Conservation (phyloP, 2,888 invertebrate species). For the Sycophila texana region DNA sequence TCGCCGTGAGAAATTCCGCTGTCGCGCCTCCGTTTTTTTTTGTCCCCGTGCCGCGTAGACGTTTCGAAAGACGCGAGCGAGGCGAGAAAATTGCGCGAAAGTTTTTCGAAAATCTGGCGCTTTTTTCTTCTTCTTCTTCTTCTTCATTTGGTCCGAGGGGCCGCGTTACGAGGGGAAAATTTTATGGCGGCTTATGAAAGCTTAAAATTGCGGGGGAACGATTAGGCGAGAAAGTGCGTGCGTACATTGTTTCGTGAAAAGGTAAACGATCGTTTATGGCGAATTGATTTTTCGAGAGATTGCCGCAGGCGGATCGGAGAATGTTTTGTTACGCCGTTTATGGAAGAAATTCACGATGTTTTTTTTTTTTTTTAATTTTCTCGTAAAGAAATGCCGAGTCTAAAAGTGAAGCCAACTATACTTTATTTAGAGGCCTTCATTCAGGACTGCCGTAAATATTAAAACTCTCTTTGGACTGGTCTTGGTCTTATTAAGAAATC, state of each 20-base stretch:
- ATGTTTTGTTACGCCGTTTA: too few species aligned
- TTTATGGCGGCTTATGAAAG: constrained; percentile 3
- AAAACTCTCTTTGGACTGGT: too few species aligned
- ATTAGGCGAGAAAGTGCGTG: constrained; percentile 6
- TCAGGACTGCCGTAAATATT: too few species aligned
- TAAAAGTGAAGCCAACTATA: too few species aligned
- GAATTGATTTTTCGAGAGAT: constrained; percentile 5
- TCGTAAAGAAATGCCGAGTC: too few species aligned
- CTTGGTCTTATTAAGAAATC: too few species aligned
- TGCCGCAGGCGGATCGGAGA: too few species aligned
- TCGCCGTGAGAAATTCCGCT: too few species aligned
- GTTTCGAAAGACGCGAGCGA: constrained; percentile 4
- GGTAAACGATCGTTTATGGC: background rate
- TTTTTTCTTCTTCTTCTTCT: too few species aligned
- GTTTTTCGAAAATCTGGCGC: constrained; percentile 1
- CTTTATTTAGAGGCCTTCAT: too few species aligned
- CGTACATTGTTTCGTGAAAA: background rate
- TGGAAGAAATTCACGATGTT: too few species aligned
- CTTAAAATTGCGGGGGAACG: constrained; percentile 37
- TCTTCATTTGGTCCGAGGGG: background rate
- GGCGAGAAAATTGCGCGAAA: constrained; percentile 39
- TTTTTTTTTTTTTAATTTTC: too few species aligned
- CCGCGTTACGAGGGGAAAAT: background rate
- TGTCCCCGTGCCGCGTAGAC: background rate
- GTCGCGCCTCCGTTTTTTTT: background rate